phyloP scores from a whole-genome alignment of 2,113 vertebrate species.

The Oxygymnocypris stewartii region DNA sequence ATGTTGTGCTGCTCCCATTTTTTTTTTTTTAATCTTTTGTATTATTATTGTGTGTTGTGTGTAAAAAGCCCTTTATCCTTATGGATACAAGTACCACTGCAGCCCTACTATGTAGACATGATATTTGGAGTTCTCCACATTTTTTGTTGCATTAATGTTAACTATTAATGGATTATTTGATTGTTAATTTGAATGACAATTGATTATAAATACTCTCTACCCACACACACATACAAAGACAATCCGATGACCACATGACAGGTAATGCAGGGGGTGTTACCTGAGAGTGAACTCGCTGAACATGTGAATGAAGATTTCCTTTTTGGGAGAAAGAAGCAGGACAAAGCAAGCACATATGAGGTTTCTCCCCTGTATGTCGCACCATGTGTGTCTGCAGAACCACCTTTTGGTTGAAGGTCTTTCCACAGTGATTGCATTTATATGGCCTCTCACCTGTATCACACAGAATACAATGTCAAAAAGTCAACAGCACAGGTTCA shows the following conservation, averaged over 20 bases:
- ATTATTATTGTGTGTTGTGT: too few species aligned
- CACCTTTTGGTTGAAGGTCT: slow-evolving; percentile 99
- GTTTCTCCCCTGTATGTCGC: slow-evolving; percentile 95
- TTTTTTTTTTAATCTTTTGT: too few species aligned
- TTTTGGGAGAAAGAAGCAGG: slow-evolving; percentile 98
- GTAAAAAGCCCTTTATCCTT: too few species aligned
- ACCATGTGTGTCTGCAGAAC: slow-evolving; percentile 98
- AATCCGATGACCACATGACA: not conserved
- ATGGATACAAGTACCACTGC: too few species aligned
- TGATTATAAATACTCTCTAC: not conserved
- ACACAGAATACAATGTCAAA: not conserved
- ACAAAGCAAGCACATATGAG: slow-evolving; percentile 94
- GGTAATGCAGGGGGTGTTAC: slow-evolving; percentile 66
- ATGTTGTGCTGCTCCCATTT: too few species aligned
- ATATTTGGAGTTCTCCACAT: not conserved
- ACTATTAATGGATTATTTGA: not conserved
- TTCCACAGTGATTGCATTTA: slow-evolving; percentile 89
- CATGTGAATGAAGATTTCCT: slow-evolving; percentile 95
- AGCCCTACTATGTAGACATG: too few species aligned
- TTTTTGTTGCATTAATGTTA: not conserved
- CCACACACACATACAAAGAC: not conserved
- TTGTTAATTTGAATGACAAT: not conserved
- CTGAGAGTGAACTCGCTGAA: slow-evolving; percentile 97
- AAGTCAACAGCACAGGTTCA: not conserved
- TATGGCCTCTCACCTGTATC: slow-evolving; percentile 90